These are phyloP conservation scores for Caenorhabditis parvicauda DNA, from an alignment of 2,888 invertebrate genomes.

Conservation along the genomic window DNA sequence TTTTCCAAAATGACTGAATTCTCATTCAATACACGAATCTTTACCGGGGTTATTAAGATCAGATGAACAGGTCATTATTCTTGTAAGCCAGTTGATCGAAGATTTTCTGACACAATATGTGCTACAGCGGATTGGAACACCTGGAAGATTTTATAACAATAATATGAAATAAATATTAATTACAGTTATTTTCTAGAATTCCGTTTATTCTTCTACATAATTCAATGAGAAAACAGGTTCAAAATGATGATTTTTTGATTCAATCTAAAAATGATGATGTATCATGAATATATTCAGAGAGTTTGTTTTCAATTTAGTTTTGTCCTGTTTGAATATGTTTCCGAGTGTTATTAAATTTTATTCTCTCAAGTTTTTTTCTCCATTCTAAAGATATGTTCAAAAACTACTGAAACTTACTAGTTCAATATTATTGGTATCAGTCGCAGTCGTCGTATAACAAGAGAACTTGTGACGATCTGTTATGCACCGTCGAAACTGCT, in stretches of 20 bases:
- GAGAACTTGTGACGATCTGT: slow-evolving; percentile 50
- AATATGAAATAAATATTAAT: background rate
- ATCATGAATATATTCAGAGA: no score
- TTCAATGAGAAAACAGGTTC: no score
- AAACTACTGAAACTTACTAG: slow-evolving; percentile 13
- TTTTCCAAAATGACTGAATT: no score
- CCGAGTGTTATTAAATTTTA: background rate
- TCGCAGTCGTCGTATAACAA: slow-evolving; percentile 61
- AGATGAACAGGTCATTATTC: no score
- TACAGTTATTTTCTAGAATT: background rate
- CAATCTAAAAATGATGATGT: no score
- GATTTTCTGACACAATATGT: slow-evolving; percentile 45
- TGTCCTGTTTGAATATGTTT: no score
- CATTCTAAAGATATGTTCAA: background rate
- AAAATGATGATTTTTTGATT: no score
- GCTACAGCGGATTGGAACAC: slow-evolving; percentile 47
- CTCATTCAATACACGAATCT: no score
- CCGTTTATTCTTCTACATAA: no score
- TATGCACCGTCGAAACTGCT: slow-evolving; percentile 60
- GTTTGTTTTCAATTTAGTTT: no score
- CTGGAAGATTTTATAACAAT: slow-evolving; percentile 9
- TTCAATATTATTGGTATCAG: slow-evolving; percentile 62
- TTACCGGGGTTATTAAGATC: background rate
- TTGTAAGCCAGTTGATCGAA: slow-evolving; percentile 44
- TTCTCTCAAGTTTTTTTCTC: background rate